These are phyloP conservation scores for Parthenolecanium corni DNA, from an alignment of 2,888 invertebrate species.

Conservation along the genomic window DNA sequence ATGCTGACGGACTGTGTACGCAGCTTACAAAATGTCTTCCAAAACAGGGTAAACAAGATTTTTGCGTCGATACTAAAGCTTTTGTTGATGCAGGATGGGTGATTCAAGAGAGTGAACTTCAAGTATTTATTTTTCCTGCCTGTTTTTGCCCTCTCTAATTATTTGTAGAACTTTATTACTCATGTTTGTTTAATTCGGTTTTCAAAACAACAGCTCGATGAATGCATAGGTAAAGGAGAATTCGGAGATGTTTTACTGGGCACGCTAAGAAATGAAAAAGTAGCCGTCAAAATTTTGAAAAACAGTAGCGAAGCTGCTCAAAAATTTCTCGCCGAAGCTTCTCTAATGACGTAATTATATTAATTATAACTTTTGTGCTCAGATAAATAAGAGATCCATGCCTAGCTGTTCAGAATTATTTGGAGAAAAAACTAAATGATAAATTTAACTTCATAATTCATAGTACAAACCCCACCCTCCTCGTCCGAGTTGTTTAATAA, in stretches of 20 bases:
- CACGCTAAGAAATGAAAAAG: slow-evolving; percentile 46
- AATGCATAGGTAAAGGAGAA: slow-evolving; percentile 95
- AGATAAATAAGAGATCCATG: too few species aligned
- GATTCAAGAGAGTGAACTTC: slow-evolving; percentile 75
- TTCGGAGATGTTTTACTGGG: slow-evolving; percentile 96
- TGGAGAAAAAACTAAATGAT: too few species aligned
- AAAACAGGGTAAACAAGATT: slow-evolving; percentile 58
- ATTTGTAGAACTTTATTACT: background rate
- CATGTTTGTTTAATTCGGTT: slow-evolving; percentile 14
- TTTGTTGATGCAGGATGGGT: slow-evolving; percentile 80
- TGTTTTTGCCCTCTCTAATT: too few species aligned
- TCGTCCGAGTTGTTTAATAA: too few species aligned
- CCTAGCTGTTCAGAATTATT: too few species aligned
- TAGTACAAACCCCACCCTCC: too few species aligned
- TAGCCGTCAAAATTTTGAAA: slow-evolving; percentile 95
- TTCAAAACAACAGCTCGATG: slow-evolving; percentile 55
- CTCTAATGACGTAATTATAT: slow-evolving; percentile 96
- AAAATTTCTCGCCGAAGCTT: slow-evolving; percentile 89
- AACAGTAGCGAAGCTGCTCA: slow-evolving; percentile 83
- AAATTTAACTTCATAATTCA: too few species aligned
- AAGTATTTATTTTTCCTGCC: slow-evolving; percentile 41
- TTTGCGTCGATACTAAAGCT: slow-evolving; percentile 57
- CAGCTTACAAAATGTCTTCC: slow-evolving; percentile 78
- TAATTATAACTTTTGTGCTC: too few species aligned
- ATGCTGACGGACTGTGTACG: slow-evolving; percentile 95